Evolutionary conservation across 2,888 invertebrate genomes (phyloP).

Genomic region (Drosophila picticornis): DNA sequence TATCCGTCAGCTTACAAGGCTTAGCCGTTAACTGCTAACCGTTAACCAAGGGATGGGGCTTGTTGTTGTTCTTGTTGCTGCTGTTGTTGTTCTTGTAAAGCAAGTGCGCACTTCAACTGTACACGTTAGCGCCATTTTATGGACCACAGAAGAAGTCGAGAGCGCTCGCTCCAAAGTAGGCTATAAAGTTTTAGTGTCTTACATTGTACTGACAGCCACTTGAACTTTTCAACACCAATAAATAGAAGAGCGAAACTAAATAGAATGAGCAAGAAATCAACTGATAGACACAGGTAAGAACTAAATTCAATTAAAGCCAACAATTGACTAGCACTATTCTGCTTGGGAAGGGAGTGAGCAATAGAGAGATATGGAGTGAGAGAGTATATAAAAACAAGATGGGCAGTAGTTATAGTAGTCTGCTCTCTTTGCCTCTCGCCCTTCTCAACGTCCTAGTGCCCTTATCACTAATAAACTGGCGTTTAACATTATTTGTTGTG

Average conservation of each 20-base stretch:
- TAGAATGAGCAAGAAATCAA: background rate
- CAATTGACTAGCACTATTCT: background rate
- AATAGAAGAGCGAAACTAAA: background rate
- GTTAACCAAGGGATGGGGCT: constrained; percentile 25
- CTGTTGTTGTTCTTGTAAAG: constrained; percentile 34
- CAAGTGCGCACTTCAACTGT: constrained; percentile 76
- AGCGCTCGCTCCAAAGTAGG: constrained; percentile 55
- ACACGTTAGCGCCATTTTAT: constrained; percentile 72
- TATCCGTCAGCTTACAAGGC: constrained; percentile 76
- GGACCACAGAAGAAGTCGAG: constrained; percentile 27
- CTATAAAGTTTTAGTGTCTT: constrained; percentile 72
- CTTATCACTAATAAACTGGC: background rate
- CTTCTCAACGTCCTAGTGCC: background rate
- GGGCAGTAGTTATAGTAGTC: background rate
- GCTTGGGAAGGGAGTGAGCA: background rate
- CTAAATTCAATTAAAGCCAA: constrained; percentile 16
- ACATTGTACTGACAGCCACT: constrained; percentile 73
- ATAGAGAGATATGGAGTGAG: background rate
- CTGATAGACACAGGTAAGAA: constrained; percentile 16
- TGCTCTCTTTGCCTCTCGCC: background rate
- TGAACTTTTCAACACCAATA: constrained; percentile 74
- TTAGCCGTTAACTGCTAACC: constrained; percentile 69
- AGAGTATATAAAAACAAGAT: background rate
- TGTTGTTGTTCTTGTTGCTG: constrained; percentile 4
- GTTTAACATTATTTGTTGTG: background rate